Conservation (phyloP, 2,113 vertebrate species). For the Alouatta palliata region DNA sequence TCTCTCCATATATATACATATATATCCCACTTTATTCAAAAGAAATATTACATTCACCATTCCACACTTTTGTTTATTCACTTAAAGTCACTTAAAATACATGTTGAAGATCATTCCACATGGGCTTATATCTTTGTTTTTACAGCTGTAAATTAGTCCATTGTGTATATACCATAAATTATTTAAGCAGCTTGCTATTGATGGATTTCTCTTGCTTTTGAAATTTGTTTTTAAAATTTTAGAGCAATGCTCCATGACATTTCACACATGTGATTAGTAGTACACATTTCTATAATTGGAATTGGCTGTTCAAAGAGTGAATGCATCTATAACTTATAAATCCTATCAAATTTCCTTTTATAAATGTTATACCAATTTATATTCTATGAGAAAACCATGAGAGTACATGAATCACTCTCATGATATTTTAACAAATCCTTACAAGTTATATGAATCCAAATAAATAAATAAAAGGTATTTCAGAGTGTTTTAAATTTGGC, state of each 20-base stretch:
- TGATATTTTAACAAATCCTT: background rate
- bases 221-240: background rate
- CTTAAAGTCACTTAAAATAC: conserved; percentile 38
- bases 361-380: background rate
- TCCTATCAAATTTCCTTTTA: background rate
- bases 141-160: background rate
- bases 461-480: background rate
- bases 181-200: background rate
- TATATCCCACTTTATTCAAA: background rate
- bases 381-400: background rate
- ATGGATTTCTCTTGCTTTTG: background rate
- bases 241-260: background rate
- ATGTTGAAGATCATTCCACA: background rate
- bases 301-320: background rate
- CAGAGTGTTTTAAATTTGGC: background rate
- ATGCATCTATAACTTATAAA: conserved; percentile 2
- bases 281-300: conserved; percentile 7
- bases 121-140: background rate
- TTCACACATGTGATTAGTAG: background rate
- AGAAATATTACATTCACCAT: background rate
- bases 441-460: background rate
- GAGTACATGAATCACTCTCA: background rate
- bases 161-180: background rate
- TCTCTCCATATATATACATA: background rate
- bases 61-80: background rate